Evolutionary conservation across 2,113 vertebrate species (phyloP).

Genomic region (Lontra canadensis): DNA sequence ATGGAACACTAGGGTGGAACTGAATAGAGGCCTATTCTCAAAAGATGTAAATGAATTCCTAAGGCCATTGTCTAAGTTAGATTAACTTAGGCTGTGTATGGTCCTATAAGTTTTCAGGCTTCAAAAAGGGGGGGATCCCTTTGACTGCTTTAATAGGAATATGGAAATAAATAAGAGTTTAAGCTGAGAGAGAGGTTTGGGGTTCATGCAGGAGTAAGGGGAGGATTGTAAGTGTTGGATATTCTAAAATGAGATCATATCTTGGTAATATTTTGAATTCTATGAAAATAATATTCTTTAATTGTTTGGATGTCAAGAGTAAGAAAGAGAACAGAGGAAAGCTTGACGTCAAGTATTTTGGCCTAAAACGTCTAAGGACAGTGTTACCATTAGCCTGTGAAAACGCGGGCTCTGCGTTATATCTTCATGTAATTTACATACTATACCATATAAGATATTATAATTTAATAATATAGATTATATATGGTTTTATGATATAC

Average conservation of each 20-base stretch:
- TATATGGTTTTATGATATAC: background rate
- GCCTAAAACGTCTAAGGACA: background rate
- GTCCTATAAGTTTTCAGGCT: background rate
- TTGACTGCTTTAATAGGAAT: background rate
- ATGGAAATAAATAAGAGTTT: background rate
- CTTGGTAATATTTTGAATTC: background rate
- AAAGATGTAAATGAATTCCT: background rate
- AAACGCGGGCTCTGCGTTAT: background rate
- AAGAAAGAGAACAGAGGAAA: background rate
- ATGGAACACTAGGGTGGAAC: background rate
- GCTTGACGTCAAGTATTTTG: background rate
- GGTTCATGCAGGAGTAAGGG: background rate
- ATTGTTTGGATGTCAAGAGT: background rate
- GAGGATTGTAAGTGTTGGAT: background rate
- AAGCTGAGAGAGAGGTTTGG: background rate
- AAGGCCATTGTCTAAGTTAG: background rate
- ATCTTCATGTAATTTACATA: background rate
- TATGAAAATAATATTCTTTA: background rate
- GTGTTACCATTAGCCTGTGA: background rate
- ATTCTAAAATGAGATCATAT: background rate
- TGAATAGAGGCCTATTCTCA: background rate
- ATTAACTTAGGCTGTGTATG: background rate
- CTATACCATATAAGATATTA: background rate
- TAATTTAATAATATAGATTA: background rate
- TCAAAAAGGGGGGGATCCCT: background rate